Evolutionary conservation across 2,797 vertebrate genomes (phyloP).

Genomic region (Spinibarbus caldwelli): DNA sequence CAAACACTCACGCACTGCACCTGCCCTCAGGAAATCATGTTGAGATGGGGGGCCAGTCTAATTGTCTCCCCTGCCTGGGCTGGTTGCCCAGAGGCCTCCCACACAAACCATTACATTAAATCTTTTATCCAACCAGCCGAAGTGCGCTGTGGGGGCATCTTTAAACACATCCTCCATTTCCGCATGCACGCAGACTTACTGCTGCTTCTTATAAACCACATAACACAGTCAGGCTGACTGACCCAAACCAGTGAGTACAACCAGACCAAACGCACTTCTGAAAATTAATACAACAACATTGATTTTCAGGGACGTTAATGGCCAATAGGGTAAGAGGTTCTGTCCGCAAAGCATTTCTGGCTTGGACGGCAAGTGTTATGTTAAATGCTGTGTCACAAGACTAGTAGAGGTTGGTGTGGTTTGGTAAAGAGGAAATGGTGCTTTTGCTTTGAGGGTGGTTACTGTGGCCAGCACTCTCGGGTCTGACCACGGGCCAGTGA

Average conservation of each 20-base stretch:
- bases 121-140: constrained; percentile 45
- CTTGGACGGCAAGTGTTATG: constrained; percentile 52
- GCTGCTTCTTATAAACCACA: constrained; percentile 57
- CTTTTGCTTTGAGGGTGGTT: constrained; percentile 60
- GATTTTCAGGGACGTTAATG: constrained; percentile 52
- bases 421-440: constrained; percentile 64
- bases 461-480: constrained; percentile 51
- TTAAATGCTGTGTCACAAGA: constrained; percentile 46
- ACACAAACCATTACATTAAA: constrained; percentile 62
- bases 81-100: constrained; percentile 44
- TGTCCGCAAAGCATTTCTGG: constrained; percentile 38
- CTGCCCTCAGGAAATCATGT: constrained; percentile 43
- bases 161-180: constrained; percentile 56
- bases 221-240: constrained; percentile 50
- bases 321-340: constrained; percentile 23
- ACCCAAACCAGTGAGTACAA: constrained; percentile 39
- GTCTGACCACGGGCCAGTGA: constrained; percentile 50
- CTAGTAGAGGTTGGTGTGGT: constrained; percentile 55
- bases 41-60: constrained; percentile 56
- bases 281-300: constrained; percentile 52
- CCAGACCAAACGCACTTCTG: constrained; percentile 22
- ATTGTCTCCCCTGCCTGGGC: constrained; percentile 55
- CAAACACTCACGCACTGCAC: constrained; percentile 31
- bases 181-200: constrained; percentile 37
- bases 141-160: constrained; percentile 55